Base-by-base conservation (phyloP, 2,888 invertebrate species). In the Pristionchus fissidentatus region DNA sequence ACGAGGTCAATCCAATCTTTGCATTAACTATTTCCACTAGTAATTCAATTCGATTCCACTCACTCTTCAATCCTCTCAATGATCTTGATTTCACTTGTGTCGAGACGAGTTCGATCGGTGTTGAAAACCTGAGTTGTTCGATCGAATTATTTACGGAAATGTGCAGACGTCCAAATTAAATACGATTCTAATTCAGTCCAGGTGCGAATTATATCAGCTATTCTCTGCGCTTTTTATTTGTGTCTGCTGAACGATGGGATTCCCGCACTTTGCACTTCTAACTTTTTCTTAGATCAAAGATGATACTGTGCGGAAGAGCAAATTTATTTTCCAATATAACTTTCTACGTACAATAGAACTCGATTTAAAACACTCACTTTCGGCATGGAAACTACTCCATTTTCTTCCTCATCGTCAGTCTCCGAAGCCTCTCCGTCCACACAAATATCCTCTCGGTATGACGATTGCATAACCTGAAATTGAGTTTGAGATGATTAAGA, bases 41-140 rank as follows among this genome's bases (percentile, higher is more conserved):
- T 38, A 38, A 38, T 55, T 13, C 13, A 38, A 66, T 38, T 32
- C 7, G 66, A 41, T 15, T 66, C 19, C 0, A 43, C 70, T 70
- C 41, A 70, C 70, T 70, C 70, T 5, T 70, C 41, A 43, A 70
- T 70, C 38, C 43, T 70, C 70, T 70, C 70, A 26, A 70, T 70
- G 41, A 70, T 70, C 70, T 26, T n/a, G 43, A 70, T 70, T 15
- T 41, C 70, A 26, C 70, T 70, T 1, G 43, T 26, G 15, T 70
- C 70, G 1, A 70, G 43, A 1, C 26, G 41, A 15, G 0, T 41
- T 2, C n/a, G 41, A 5, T 35, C 26, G 0, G 43, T 1, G 22
- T 38, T 26, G 0, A 26, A 70, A 3, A 10, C 2, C 70, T 70
- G 26, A 8, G 43, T 41, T 7, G 10, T n/a, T 57, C 29, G 5